Evolutionary conservation across 2,888 invertebrate species (phyloP).

Genomic region (Zaprionus lineosus): DNA sequence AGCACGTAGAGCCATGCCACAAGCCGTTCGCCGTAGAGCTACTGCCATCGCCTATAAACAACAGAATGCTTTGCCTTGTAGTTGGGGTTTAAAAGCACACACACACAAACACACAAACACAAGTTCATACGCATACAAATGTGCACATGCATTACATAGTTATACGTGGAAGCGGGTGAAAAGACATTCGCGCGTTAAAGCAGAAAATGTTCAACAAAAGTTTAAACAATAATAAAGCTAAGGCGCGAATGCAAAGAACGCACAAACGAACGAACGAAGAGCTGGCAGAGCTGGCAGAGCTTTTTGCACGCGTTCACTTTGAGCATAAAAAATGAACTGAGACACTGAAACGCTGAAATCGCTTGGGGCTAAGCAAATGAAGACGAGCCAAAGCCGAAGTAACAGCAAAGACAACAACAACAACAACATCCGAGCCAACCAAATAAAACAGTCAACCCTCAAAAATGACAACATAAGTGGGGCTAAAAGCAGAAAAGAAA

Average conservation of each 20-base stretch:
- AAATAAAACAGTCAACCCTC: constrained; percentile 28
- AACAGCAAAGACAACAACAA: constrained; percentile 34
- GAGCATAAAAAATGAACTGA: constrained; percentile 68
- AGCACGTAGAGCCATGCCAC: constrained; percentile 30
- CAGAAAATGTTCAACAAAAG: constrained; percentile 18
- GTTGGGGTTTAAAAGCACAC: constrained; percentile 1
- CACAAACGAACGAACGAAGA: constrained; percentile 9
- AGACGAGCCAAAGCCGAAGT: constrained; percentile 8
- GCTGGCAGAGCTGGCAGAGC: constrained; percentile 25
- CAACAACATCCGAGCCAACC: constrained; percentile 28
- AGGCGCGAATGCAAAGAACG: constrained; percentile 22
- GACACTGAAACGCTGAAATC: constrained; percentile 65
- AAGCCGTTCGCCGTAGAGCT: constrained; percentile 21
- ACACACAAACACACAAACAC: constrained; percentile 1
- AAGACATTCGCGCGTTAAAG: constrained; percentile 30
- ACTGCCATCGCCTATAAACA: constrained; percentile 36
- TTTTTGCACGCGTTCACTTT: constrained; percentile 60
- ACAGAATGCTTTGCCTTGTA: constrained; percentile 30
- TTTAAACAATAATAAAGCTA: constrained; percentile 38
- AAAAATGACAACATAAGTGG: constrained; percentile 9
- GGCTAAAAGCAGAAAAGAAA: not conserved
- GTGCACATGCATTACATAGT: constrained; percentile 13
- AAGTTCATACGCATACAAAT: not conserved
- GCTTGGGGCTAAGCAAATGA: constrained; percentile 41
- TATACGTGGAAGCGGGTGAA: no score